A percentile compares a stretch with the other conserved stretches of the same genome.
These are phyloP conservation scores for Gnatocerus cornutus DNA, from an alignment of 2,888 invertebrate species.

Conservation along the genomic window DNA sequence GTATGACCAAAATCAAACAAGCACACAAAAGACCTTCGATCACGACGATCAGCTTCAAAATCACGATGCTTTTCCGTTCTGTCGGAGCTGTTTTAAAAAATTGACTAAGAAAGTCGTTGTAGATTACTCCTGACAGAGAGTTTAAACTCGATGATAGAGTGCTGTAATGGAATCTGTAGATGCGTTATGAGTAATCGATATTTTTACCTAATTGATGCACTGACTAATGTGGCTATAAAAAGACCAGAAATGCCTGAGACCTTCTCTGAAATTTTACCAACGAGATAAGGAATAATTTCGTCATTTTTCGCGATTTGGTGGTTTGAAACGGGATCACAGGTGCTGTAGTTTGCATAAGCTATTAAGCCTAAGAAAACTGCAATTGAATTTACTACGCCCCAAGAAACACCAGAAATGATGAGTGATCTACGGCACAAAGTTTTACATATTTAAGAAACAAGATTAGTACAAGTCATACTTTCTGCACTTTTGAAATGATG, in stretches of 20 bases:
- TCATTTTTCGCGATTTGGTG: slow-evolving; percentile 10
- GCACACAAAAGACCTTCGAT: neutral
- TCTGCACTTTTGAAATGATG: slow-evolving; percentile 6
- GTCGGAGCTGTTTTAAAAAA: neutral
- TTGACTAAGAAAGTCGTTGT: neutral
- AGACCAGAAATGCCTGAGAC: slow-evolving; percentile 16
- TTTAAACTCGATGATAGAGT: slow-evolving; percentile 15
- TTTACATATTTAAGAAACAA: no score
- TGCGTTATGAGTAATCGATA: no score
- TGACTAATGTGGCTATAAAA: slow-evolving; percentile 1
- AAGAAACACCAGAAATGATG: neutral
- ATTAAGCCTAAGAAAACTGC: slow-evolving; percentile 10
- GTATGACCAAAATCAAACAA: neutral
- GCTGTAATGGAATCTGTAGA: slow-evolving; percentile 3
- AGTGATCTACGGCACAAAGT: no score
- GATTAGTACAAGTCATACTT: neutral
- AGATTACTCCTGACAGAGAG: slow-evolving; percentile 13
- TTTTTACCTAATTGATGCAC: slow-evolving; percentile 27
- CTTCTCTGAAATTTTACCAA: neutral
- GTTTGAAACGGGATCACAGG: slow-evolving; percentile 14
- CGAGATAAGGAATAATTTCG: slow-evolving; percentile 9
- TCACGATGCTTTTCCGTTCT: slow-evolving; percentile 1
- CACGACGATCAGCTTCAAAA: slow-evolving; percentile 6
- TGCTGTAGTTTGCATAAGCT: slow-evolving; percentile 10
- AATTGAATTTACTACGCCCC: neutral